Base-by-base conservation (phyloP, 2,888 invertebrate genomes). In the Galeruca laticollis region DNA sequence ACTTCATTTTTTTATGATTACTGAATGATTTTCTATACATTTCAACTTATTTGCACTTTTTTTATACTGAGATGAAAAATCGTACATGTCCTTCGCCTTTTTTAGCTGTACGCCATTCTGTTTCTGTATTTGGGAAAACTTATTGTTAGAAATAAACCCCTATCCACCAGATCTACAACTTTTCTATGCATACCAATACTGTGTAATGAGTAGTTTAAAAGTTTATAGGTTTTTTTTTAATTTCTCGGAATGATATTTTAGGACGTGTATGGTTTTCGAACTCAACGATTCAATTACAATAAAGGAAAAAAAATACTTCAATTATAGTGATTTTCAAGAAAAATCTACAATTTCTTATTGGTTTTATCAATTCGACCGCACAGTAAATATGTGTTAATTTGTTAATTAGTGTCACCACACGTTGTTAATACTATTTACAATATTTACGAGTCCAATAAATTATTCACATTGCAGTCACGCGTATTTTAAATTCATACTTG, bases 401-500 rank as follows among this genome's bases (percentile, higher is more conserved):
- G 26, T 26, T 26, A 5, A 26, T 6, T 26, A 26, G 6, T 26
- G 26, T 26, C 26, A 26, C 26, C 2, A 26, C 6, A 26, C 26
- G 3, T 26, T 26, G 26, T 26, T 3, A 5, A 26, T 26, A 26
- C 1, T 26, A 26, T 26, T 26, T 26, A 5, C 26, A 26, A 3
- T 26, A 26, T 5, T 26, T 26, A 26, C 26, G 5, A 5, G 26
- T 26, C 26, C 4, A 26, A 26, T 26, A 26, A 26, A 26, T 26
- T 26, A 26, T 5, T 5, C 26, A 26, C 26, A 26, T 21, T 37
- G 57, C n/a, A n/a, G n/a, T n/a, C n/a, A 21, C n/a, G 20, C 15
- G n/a, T 26, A 52, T 47, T 61, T 18, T 43, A 37, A 15, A 59
- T 61, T 51, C 18, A 47, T 35, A 54, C n/a, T 31, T n/a, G n/a